phyloP scores from a whole-genome alignment of 2,113 vertebrate genomes.

The Pseudorhombus dupliciocellatus region DNA sequence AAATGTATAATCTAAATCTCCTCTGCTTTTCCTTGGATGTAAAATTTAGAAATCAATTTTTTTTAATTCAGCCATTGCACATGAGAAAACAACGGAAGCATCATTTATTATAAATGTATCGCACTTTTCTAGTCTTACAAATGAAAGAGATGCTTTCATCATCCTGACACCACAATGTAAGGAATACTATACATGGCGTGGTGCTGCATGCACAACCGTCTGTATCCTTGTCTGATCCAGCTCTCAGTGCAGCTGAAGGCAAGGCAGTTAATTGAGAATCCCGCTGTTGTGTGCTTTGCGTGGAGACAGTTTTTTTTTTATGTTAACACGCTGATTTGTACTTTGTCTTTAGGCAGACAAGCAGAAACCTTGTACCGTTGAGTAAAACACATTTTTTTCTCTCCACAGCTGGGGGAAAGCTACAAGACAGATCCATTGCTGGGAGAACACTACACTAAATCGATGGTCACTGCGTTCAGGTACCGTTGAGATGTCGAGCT shows the following conservation, averaged over 20 bases:
- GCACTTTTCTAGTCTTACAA: neutral
- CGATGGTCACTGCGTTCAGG: slow-evolving; percentile 82
- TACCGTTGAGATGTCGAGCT: slow-evolving; percentile 30
- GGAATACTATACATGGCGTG: neutral
- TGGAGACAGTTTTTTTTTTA: slow-evolving; percentile 23
- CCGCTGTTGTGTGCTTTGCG: slow-evolving; percentile 19
- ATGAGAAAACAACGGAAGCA: too few relatives aligned
- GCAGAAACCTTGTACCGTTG: slow-evolving; percentile 15
- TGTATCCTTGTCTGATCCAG: slow-evolving; percentile 14
- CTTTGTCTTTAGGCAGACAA: slow-evolving; percentile 33
- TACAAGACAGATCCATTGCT: slow-evolving; percentile 72
- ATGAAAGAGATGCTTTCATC: neutral
- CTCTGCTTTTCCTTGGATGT: too few relatives aligned
- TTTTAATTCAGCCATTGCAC: too few relatives aligned
- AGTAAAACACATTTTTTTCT: slow-evolving; percentile 36
- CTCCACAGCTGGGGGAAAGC: slow-evolving; percentile 67
- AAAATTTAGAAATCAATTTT: too few relatives aligned
- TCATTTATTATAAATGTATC: too few relatives aligned
- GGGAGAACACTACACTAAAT: slow-evolving; percentile 71
- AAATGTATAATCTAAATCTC: too few relatives aligned
- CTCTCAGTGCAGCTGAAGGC: slow-evolving; percentile 37
- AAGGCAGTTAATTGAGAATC: slow-evolving; percentile 38
- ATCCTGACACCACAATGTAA: too few relatives aligned
- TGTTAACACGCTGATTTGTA: slow-evolving; percentile 42
- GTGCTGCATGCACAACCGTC: neutral